Evolutionary conservation across 2,888 invertebrate genomes (phyloP), one percentile per base, ranked within the genome.

Genomic region (Xiphydria camelus): DNA sequence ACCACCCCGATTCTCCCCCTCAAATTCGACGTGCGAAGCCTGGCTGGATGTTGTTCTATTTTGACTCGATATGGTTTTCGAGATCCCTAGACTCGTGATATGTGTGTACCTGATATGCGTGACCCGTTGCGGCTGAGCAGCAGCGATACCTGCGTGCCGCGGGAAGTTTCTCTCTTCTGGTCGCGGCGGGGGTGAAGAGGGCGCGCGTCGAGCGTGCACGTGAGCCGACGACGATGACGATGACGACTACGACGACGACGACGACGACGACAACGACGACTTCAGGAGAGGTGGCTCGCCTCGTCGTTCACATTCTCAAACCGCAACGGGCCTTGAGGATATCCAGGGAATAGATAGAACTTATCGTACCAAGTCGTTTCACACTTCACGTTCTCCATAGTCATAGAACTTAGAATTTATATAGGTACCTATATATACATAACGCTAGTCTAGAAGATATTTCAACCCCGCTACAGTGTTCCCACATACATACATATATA

Each of bases 61-160:
- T 25, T 9, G 25, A 25, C 25, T 32, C 17, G 33, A 15, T 25
- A 32, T 46, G 20, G 29, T 36, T 25, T 41, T 31, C 36, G 25
- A 32, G 29, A 42, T 41, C 37, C 18, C 1, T 36, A 36, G 41
- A 35, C 29, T 4, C 12, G 7, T 32, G 15, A 7, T 31, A 33
- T 34, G 26, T 36, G 10, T 35, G 6, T 23, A 10, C 26, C n/a
- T 10, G 14, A 26, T 26, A 22, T 26, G 19, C 20, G 19, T 23
- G 33, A 25, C 20, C 26, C 26, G 29, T 26, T 47, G 38, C 26
- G 36, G 36, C 6, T 26, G 26, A 2, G n/a, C n/a, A n/a, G n/a
- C n/a, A n/a, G n/a, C n/a, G n/a, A n/a, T n/a, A n/a, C n/a, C n/a
- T n/a, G n/a, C n/a, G n/a, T n/a, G n/a, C n/a, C n/a, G n/a, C n/a